Evolutionary conservation across 1,140 invertebrate species (phyloP).

Genomic region (Ephestia elutella): DNA sequence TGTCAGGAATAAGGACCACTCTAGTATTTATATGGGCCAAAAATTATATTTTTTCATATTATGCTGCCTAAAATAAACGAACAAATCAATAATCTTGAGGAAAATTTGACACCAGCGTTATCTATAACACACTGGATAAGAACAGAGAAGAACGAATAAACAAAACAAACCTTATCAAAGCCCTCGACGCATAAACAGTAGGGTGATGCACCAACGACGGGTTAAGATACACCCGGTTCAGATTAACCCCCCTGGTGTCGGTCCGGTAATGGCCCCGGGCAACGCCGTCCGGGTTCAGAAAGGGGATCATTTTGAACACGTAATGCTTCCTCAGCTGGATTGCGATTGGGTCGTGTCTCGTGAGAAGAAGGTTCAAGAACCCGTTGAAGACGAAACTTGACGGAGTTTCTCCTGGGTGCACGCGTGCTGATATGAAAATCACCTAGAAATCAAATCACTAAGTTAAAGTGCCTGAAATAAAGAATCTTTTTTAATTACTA

Average conservation of each 20-base stretch:
- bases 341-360: constrained; percentile 83
- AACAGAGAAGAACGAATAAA: no score
- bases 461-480: no score
- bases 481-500: no score
- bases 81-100: no score
- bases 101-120: no score
- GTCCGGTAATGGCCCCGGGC: constrained; percentile 92
- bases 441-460: constrained; percentile 70
- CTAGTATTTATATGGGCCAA: no score
- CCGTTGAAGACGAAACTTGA: constrained; percentile 96
- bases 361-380: constrained; percentile 86
- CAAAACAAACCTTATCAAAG: constrained; percentile 51
- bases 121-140: no score
- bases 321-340: constrained; percentile 82
- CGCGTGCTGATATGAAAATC: constrained; percentile 90
- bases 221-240: constrained; percentile 74
- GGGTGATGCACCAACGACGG: constrained; percentile 55
- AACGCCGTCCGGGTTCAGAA: constrained; percentile 95
- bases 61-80: no score
- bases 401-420: constrained; percentile 96
- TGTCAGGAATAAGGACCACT: no score
- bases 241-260: constrained; percentile 91
- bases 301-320: constrained; percentile 94
- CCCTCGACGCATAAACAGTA: constrained; percentile 56
- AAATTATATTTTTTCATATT: no score